Base-by-base conservation (phyloP, 2,797 vertebrate species). In the Todus mexicanus region DNA sequence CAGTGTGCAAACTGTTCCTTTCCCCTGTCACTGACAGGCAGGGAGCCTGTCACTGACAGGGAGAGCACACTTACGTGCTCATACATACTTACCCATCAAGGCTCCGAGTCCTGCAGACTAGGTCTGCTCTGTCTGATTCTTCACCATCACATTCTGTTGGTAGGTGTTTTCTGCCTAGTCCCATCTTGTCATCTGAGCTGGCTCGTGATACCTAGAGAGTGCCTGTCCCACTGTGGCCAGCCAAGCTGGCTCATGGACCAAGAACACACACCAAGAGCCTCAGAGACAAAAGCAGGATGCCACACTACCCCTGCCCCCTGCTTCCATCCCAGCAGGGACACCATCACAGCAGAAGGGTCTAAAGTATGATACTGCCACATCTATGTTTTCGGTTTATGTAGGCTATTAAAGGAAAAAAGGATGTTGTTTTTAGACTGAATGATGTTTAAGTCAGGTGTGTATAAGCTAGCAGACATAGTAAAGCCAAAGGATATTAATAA, bases 221-320 rank as follows among this genome's bases (percentile, higher is more conserved):
- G 38, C 47, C 54, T 27, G 42, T 57, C 35, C 38, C 68, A 26
- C 15, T 31, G 61, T 7, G 84, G 40, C 27, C 56, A 78, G 56
- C 50, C 0, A 0, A 68, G 33, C 19, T 1, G 4, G 21, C 26
- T 71, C 21, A 18, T 0, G 0, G 15, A 26, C 43, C 2, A 2
- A 56, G 26, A 92, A 56, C 8, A 48, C 27, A 48, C 2, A 20
- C 18, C 18, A 31, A 50, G 25, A 65, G n/a, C 8, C 38, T 74
- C 68, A 59, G 78, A 80, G 29, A 37, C 33, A 76, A 90, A 88
- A 64, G 33, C n/a, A 79, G 23, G 37, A 56, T 33, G 43, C 21
- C 47, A 45, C 15, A 40, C 15, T 56, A 40, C 11, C 11, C 29
- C 33, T 69, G 31, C 3, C 5, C 31, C 12, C n/a, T 71, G 37